Evolutionary conservation across 2,888 invertebrate genomes (phyloP), one percentile per base, ranked within the genome.

Genomic region (Catocala nupta): DNA sequence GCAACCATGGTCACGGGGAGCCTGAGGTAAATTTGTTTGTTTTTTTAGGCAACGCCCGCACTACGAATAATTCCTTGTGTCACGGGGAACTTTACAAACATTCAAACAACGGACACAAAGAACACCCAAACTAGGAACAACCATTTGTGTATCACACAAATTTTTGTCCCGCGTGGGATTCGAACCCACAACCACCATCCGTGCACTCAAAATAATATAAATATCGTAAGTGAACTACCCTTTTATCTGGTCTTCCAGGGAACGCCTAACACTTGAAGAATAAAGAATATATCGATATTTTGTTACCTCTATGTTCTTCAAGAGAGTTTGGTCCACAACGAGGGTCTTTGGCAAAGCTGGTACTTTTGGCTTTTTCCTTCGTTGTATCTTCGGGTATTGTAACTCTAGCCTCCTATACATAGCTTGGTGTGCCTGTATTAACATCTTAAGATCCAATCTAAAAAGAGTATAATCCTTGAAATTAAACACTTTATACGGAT

Each of bases 391-490:
- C 0, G 88, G 88, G 36, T 67, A 89, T 16, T 81, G 78, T 80
- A 55, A 70, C 0, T 74, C 82, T 0, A 82, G 52, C 0, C 55
- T 52, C 16, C 81, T 77, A 63, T 68, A 87, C 70, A 81, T 80
- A 0, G 50, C 0, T 54, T 85, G 78, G 0, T 89, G 89, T 11
- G 71, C 71, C 55, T 81, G 73, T 5, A 84, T 79, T 0, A 89
- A 70, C 0, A 89, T 64, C 53, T 86, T 85, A 0, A 88, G 56
- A 25, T 87, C 86, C 25, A 84, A 53, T 43, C 75, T 75, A 53
- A 25, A 25, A 5, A 56, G 36, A 8, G 16, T 16, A 16, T 16
- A 16, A 16, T 16, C 2, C n/a, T n/a, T n/a, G n/a, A n/a, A n/a
- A n/a, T n/a, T 49, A 6, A 13, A 48, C 12, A 48, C 13, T 13